These are phyloP conservation scores for Synergus japonicus DNA, from an alignment of 2,888 invertebrate species.

Conservation along the genomic window DNA sequence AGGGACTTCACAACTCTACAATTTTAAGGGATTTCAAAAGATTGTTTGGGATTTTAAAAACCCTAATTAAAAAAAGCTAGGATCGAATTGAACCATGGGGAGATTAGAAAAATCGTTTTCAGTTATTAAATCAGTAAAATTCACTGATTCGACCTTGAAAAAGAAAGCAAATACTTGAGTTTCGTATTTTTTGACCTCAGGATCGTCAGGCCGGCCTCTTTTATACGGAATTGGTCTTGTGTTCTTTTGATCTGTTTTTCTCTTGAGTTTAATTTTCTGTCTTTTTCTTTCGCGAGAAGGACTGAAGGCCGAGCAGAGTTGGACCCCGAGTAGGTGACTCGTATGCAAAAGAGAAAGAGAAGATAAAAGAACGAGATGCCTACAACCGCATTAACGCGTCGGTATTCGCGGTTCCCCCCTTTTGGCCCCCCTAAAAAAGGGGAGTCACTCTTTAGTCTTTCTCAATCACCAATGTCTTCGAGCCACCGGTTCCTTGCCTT, in stretches of 20 bases:
- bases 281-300: constrained; percentile 9
- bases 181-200: too few species aligned
- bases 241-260: background rate
- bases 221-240: background rate
- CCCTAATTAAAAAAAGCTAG: too few species aligned
- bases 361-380: constrained; percentile 61
- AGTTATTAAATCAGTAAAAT: too few species aligned
- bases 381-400: constrained; percentile 65
- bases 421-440: constrained; percentile 36
- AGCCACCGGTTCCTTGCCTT: constrained; percentile 12
- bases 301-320: constrained; percentile 59
- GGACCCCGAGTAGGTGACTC: constrained; percentile 53
- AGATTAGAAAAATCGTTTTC: too few species aligned
- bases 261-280: background rate
- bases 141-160: too few species aligned
- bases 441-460: constrained; percentile 16
- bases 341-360: constrained; percentile 66
- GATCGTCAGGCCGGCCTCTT: background rate
- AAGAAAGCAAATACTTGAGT: too few species aligned
- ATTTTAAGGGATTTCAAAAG: too few species aligned
- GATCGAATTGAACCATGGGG: too few species aligned
- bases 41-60: too few species aligned
- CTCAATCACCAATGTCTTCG: constrained; percentile 41
- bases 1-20: too few species aligned
- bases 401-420: constrained; percentile 57